Evolutionary conservation across 2,797 vertebrate species (phyloP).

Genomic region (Hybognathus amarus): DNA sequence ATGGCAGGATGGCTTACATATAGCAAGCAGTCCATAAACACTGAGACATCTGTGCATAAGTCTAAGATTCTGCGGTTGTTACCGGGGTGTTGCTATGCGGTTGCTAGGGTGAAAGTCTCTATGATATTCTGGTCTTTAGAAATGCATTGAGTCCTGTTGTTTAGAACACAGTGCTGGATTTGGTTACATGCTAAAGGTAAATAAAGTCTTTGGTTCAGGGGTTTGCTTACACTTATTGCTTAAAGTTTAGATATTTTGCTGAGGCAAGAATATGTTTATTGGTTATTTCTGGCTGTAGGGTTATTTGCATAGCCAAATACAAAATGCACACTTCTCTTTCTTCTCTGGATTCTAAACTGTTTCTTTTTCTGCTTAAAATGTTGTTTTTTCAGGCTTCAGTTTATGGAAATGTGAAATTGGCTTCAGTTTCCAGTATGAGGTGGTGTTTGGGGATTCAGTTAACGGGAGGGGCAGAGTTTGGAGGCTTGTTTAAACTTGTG

Average conservation of each 20-base stretch:
- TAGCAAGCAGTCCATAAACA: background rate
- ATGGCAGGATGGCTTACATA: too few species aligned
- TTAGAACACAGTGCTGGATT: background rate
- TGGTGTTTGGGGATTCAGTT: background rate
- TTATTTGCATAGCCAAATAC: background rate
- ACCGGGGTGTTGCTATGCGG: background rate
- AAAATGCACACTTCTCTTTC: background rate
- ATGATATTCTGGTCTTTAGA: background rate
- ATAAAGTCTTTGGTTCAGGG: background rate
- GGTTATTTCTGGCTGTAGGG: background rate
- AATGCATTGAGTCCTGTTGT: background rate
- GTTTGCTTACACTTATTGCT: slow-evolving; percentile 9
- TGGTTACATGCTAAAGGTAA: background rate
- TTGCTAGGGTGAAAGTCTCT: background rate
- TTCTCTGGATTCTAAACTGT: background rate
- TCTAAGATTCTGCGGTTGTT: background rate
- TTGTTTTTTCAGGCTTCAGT: background rate
- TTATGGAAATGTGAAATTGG: slow-evolving; percentile 26
- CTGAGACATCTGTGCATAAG: background rate
- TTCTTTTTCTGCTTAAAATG: background rate
- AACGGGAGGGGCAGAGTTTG: background rate
- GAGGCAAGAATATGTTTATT: background rate
- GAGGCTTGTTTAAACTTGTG: slow-evolving; percentile 34
- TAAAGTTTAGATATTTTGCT: background rate
- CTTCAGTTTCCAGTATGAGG: slow-evolving; percentile 39